Percentiles rank a stretch among this genome's conserved stretches.
These are phyloP conservation scores for Xiphophorus couchianus DNA, from an alignment of 2,113 vertebrate species.

Conservation along the genomic window DNA sequence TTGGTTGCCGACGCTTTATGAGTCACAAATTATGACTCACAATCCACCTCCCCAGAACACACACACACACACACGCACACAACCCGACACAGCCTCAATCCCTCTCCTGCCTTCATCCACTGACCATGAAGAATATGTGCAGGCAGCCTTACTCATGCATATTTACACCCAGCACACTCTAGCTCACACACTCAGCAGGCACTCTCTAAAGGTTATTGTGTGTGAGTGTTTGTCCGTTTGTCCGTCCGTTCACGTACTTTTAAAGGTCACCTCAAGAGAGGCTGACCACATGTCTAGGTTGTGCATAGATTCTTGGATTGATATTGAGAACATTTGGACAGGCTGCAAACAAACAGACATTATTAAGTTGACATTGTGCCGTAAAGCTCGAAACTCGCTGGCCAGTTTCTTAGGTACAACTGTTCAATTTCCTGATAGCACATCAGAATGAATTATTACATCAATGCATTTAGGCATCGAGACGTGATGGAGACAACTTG, in stretches of 20 bases:
- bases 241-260: slow-evolving; percentile 48
- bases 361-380: slow-evolving; percentile 32
- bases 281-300: slow-evolving; percentile 58
- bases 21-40: slow-evolving; percentile 80
- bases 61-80: slow-evolving; percentile 30
- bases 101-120: slow-evolving; percentile 63
- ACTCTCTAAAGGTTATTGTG: slow-evolving; percentile 71
- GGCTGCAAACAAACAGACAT: slow-evolving; percentile 32
- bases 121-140: slow-evolving; percentile 77
- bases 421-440: background rate
- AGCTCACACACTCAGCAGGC: slow-evolving; percentile 73
- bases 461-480: too few species aligned
- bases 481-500: too few species aligned
- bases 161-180: slow-evolving; percentile 74
- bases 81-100: slow-evolving; percentile 44
- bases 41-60: slow-evolving; percentile 69
- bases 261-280: slow-evolving; percentile 74
- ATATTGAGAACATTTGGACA: slow-evolving; percentile 57
- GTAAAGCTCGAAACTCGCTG: background rate
- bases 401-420: background rate
- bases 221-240: slow-evolving; percentile 52
- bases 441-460: background rate
- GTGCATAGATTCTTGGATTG: slow-evolving; percentile 61
- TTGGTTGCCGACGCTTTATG: slow-evolving; percentile 77
- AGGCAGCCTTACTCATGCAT: slow-evolving; percentile 80